Base-by-base conservation (phyloP, 1,140 invertebrate genomes). In the Ctenoplectra terminalis region DNA sequence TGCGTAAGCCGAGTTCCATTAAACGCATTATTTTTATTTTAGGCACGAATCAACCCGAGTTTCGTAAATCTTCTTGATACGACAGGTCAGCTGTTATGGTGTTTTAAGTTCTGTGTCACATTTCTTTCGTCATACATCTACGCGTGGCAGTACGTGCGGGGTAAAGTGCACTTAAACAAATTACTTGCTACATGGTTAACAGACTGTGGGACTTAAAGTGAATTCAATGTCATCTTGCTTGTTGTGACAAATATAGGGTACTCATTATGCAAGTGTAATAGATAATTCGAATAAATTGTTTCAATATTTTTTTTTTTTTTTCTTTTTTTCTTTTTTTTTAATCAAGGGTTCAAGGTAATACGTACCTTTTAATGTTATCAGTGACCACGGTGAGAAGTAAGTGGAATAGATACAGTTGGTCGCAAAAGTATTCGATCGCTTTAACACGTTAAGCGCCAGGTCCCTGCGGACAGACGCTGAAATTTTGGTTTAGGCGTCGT, bases 81-180 rank as follows among this genome's bases (percentile, higher is more conserved):
- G 17, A 34, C 1, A 34, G 2, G 17, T 60, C 58, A 60, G 15
- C 29, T 15, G 23, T 63, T n/a, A 37, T 37, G 34, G 4, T n/a
- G 34, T 63, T 37, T 37, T 9, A 63, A 58, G 34, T 63, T 26
- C 40, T 34, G n/a, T n/a, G 78, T 63, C 46, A 61, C 26, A 31
- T 48, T 48, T 31, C n/a, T 71, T 63, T 63, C 34, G 46, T 50
- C 23, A 37, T n/a, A 61, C 63, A 80, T 80, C 50, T 26, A 46
- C 73, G 37, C 67, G 81, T 64, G 81, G 52, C 66, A 48, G 46
- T 58, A 48, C 58, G 67, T 70, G 37, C 63, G 67, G 83, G 69
- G 54, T 80, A 82, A 67, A 82, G 80, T 84, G 60, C 67, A 75
- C 79, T 82, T 83, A 82, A 88, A 82, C 79, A 81, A 60, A 61